These are phyloP conservation scores for Lycodopsis pacificus DNA, from an alignment of 2,797 vertebrate genomes.

Conservation along the genomic window DNA sequence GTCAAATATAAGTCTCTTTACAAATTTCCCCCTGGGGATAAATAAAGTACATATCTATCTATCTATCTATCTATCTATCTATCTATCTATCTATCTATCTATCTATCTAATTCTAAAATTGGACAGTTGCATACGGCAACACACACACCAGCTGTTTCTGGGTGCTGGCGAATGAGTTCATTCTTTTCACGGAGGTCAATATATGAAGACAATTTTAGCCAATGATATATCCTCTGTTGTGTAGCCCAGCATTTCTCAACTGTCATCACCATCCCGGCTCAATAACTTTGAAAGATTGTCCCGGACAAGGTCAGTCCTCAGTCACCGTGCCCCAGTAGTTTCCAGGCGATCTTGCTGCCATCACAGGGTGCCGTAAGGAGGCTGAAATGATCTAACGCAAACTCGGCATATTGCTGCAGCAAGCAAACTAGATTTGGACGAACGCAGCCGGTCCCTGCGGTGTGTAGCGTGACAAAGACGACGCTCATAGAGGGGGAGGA, in stretches of 20 bases:
- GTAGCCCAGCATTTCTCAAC: conserved; percentile 77
- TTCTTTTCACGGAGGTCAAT: conserved; percentile 81
- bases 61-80: too few species aligned
- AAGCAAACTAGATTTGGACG: conserved; percentile 35
- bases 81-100: too few species aligned
- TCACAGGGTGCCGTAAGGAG: conserved; percentile 53
- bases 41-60: too few species aligned
- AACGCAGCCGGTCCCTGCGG: conserved; percentile 24
- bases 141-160: conserved; percentile 21
- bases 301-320: conserved; percentile 82
- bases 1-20: too few species aligned
- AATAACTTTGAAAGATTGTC: conserved; percentile 85
- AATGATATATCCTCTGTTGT: conserved; percentile 75
- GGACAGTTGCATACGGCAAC: neutral
- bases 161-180: conserved; percentile 66
- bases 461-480: neutral
- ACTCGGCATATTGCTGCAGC: conserved; percentile 18
- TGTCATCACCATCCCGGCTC: conserved; percentile 83
- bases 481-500: neutral
- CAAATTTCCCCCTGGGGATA: too few species aligned
- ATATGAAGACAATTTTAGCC: conserved; percentile 77
- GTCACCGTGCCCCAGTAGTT: conserved; percentile 73
- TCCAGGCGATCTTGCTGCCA: conserved; percentile 54
- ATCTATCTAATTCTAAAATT: too few species aligned
- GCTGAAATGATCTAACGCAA: conserved; percentile 52